Evolutionary conservation across 2,113 vertebrate species (phyloP), one percentile per base, ranked within the genome.

Genomic region (Bubo blakistoni): DNA sequence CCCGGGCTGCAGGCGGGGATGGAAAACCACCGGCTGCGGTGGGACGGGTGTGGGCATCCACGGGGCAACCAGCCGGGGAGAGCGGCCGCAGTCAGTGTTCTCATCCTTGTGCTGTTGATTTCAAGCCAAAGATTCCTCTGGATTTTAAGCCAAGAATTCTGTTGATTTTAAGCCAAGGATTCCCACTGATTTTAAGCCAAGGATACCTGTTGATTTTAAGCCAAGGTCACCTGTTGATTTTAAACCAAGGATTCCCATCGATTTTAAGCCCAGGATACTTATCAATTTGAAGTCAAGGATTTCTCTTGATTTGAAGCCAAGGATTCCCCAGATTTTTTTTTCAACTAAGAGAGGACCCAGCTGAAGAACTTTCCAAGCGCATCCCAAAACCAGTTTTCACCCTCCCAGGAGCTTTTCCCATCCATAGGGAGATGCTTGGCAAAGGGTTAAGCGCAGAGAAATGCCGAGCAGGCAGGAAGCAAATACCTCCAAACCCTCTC

Each of bases 291-390:
- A 63, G 21, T 8, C 12, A 3, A 62, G 8, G 9, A 30, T n/a
- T 46, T 0, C 13, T 26, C 4, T 17, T 0, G 4, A 17, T 66
- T 36, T 65, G 13, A 38, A 30, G 13, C 34, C 1, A 1, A 22
- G 18, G 40, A 16, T 38, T n/a, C 2, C 18, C 16, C 24, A 30
- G 47, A 12, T 24, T 12, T 20, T 21, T 21, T 36, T 38, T 66
- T 40, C 7, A 1, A 4, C n/a, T 16, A 27, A 51, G 21, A 57
- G 12, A 3, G 32, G 5, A 42, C 38, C 26, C 9, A 49, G 4
- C 11, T 16, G 38, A 63, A 34, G 55, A 61, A 16, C 11, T 62
- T 72, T 7, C 4, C 40, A 30, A 30, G 30, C 0, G 0, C 42
- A 44, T 58, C 73, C 34, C 13, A 19, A 71, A 71, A 10, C 1